A percentile compares a stretch with the other conserved stretches of the same genome.
Conservation (phyloP, 2,888 invertebrate species). For the Acleris holmiana region DNA sequence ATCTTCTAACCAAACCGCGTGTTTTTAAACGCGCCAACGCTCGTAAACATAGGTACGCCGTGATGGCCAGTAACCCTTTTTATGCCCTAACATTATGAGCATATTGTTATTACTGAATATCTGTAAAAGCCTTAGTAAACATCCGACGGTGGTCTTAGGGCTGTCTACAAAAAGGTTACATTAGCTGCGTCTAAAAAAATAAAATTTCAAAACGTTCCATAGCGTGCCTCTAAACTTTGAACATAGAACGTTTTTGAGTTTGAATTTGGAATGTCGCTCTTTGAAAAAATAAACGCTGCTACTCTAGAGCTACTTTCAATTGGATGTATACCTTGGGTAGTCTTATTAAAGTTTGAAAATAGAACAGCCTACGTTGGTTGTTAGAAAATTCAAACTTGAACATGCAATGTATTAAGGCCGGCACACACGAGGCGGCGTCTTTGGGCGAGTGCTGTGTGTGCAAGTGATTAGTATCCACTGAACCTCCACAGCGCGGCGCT, state of each 20-base stretch:
- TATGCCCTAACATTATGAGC: conserved; percentile 35
- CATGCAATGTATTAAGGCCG: conserved; percentile 52
- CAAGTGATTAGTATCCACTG: conserved; percentile 68
- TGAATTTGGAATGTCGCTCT: conserved; percentile 20
- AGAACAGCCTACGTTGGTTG: neutral
- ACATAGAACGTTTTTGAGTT: conserved; percentile 51
- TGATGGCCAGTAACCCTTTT: conserved; percentile 21
- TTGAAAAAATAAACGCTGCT: neutral
- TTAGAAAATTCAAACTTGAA: neutral
- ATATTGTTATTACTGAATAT: conserved; percentile 43
- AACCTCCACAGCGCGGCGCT: conserved; percentile 80
- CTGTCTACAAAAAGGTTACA: conserved; percentile 67
- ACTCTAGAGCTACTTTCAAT: conserved; percentile 1
- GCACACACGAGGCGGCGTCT: conserved; percentile 62
- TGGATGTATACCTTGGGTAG: conserved; percentile 27
- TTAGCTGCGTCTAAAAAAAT: conserved; percentile 56
- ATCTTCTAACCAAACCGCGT: conserved; percentile 27
- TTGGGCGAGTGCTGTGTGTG: conserved; percentile 69
- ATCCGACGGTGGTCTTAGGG: conserved; percentile 72
- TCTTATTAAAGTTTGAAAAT: conserved; percentile 38
- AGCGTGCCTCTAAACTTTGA: conserved; percentile 24
- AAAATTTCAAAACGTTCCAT: conserved; percentile 51
- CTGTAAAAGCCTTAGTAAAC: conserved; percentile 63
- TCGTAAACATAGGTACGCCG: conserved; percentile 32
- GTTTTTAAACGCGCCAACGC: conserved; percentile 28